Conservation (phyloP, 2,888 invertebrate species). For the Colletes collaris region DNA sequence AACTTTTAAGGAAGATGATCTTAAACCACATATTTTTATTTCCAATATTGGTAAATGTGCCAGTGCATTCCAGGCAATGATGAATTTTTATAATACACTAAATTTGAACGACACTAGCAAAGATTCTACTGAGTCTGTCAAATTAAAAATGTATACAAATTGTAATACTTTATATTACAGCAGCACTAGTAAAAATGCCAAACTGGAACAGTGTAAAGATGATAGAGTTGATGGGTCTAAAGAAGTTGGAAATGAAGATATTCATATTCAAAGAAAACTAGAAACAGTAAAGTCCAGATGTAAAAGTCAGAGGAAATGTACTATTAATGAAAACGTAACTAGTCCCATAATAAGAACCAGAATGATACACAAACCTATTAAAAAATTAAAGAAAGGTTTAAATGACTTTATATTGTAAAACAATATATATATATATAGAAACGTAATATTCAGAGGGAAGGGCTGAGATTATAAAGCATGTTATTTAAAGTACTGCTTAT, state of each 20-base stretch:
- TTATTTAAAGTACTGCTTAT: too few species aligned
- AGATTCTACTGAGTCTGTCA: neutral
- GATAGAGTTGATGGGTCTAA: too few species aligned
- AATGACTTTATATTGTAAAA: conserved; percentile 43
- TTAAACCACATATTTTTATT: conserved; percentile 53
- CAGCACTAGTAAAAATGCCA: neutral
- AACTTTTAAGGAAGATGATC: conserved; percentile 67
- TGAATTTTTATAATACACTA: conserved; percentile 60
- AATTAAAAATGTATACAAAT: conserved; percentile 36
- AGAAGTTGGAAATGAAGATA: neutral
- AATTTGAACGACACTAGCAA: conserved; percentile 11
- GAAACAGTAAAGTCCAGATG: neutral
- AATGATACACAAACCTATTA: conserved; percentile 35
- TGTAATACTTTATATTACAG: conserved; percentile 17
- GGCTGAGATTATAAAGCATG: neutral
- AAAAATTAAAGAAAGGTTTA: conserved; percentile 49
- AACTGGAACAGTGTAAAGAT: neutral
- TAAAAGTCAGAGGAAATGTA: neutral
- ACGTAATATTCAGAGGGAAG: conserved; percentile 19
- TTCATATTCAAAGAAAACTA: neutral
- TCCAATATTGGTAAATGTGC: conserved; percentile 33
- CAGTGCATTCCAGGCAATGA: conserved; percentile 61
- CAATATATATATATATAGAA: neutral
- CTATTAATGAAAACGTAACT: conserved; percentile 7
- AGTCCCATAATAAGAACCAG: conserved; percentile 12